Conservation (phyloP, 2,113 vertebrate species). For the Mionectes macconnelli region DNA sequence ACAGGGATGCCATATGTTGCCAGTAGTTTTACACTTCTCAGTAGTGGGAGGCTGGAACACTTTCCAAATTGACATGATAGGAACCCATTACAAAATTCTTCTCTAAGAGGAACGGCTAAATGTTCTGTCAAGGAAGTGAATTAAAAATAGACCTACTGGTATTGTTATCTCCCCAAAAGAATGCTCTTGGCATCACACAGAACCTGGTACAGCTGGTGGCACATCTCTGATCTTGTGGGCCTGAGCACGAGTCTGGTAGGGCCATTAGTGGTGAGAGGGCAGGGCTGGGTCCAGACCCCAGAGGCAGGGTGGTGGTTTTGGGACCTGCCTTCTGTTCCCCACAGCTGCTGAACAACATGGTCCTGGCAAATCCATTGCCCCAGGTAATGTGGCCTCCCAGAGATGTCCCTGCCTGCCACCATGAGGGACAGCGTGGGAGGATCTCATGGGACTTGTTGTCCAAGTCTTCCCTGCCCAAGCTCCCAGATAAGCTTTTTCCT, state of each 20-base stretch:
- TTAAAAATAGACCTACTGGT: slow-evolving; percentile 69
- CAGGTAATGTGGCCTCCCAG: background rate
- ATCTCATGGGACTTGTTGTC: background rate
- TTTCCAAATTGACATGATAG: slow-evolving; percentile 73
- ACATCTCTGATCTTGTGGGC: background rate
- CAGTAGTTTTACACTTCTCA: slow-evolving; percentile 73
- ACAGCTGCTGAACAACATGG: background rate
- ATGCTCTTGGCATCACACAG: slow-evolving; percentile 20
- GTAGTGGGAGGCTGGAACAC: slow-evolving; percentile 66
- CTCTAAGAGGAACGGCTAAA: slow-evolving; percentile 56
- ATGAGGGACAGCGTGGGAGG: background rate
- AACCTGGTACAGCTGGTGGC: slow-evolving; percentile 15
- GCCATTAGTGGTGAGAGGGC: background rate
- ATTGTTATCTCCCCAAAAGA: slow-evolving; percentile 68
- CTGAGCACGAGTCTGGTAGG: background rate
- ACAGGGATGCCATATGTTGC: slow-evolving; percentile 71
- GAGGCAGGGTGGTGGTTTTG: background rate
- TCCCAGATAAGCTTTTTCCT: background rate
- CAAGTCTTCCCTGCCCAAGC: background rate
- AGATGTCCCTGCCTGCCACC: background rate
- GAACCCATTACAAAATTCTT: slow-evolving; percentile 71
- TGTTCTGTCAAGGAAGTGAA: slow-evolving; percentile 69
- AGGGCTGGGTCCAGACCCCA: background rate
- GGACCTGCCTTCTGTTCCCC: background rate
- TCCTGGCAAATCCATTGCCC: background rate